A percentile compares a stretch with the other conserved stretches of the same genome.
Conservation (phyloP, 2,113 vertebrate genomes). For the Daboia siamensis region DNA sequence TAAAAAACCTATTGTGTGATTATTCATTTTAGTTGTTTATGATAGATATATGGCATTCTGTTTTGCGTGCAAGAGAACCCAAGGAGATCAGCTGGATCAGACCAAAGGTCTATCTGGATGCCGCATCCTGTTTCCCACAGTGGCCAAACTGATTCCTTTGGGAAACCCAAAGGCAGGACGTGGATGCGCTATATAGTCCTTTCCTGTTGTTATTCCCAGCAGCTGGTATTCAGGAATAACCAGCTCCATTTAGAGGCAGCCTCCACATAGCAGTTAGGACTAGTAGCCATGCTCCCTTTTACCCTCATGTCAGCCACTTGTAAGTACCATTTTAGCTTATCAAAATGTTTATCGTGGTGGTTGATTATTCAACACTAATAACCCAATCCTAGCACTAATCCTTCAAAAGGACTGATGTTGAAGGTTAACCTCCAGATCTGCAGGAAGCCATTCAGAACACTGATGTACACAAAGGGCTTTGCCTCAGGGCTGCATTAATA, state of each 20-base stretch:
- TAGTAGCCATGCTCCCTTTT: neutral
- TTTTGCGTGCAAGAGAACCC: neutral
- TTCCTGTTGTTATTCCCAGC: neutral
- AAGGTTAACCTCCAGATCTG: neutral
- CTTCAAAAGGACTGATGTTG: neutral
- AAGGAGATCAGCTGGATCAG: neutral
- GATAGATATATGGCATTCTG: neutral
- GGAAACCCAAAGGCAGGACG: neutral
- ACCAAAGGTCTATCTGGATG: neutral
- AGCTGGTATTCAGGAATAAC: neutral
- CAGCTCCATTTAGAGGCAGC: neutral
- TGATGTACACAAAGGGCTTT: neutral
- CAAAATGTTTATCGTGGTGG: neutral
- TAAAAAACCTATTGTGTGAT: neutral
- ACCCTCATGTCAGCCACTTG: neutral
- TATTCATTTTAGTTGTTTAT: neutral
- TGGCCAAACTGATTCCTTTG: neutral
- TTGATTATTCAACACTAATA: neutral
- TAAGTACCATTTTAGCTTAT: neutral
- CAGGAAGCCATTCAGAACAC: neutral
- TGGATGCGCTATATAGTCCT: neutral
- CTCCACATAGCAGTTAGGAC: neutral
- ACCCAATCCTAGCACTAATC: neutral
- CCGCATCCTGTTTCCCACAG: neutral
- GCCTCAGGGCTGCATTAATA: neutral